Evolutionary conservation across 2,888 invertebrate species (phyloP).

Genomic region (Chloroclysta siterata): DNA sequence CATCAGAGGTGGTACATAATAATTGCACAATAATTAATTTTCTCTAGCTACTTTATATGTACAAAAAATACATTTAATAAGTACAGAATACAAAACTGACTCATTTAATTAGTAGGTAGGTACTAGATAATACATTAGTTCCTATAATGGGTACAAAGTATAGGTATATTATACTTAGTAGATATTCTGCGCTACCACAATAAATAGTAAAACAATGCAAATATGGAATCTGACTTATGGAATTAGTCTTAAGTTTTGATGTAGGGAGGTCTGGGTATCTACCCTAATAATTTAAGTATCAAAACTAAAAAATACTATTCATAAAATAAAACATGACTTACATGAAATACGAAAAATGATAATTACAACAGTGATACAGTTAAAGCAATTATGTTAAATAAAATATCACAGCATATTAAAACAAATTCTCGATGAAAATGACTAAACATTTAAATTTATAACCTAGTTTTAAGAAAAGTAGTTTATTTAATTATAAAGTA

Average conservation of each 20-base stretch:
- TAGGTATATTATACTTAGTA: neutral
- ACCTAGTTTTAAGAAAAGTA: no score
- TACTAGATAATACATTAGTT: conserved; percentile 63
- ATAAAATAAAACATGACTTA: neutral
- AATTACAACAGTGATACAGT: neutral
- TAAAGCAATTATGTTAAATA: conserved; percentile 17
- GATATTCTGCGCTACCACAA: neutral
- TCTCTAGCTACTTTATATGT: conserved; percentile 74
- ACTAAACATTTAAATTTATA: conserved; percentile 8
- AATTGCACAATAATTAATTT: conserved; percentile 80
- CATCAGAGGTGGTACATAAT: conserved; percentile 67
- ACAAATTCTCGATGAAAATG: conserved; percentile 26
- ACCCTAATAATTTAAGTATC: neutral
- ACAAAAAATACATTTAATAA: conserved; percentile 74
- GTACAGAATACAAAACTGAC: conserved; percentile 60
- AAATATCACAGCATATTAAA: conserved; percentile 47
- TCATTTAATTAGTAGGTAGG: conserved; percentile 47
- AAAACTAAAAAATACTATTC: neutral
- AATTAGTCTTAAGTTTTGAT: no score
- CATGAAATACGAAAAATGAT: no score
- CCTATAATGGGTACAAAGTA: conserved; percentile 41
- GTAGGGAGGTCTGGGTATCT: no score
- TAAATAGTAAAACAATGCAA: neutral
- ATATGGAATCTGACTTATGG: neutral
- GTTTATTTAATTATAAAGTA: neutral